Evolutionary conservation across 2,113 vertebrate genomes (phyloP).

Genomic region (Callipepla squamata): DNA sequence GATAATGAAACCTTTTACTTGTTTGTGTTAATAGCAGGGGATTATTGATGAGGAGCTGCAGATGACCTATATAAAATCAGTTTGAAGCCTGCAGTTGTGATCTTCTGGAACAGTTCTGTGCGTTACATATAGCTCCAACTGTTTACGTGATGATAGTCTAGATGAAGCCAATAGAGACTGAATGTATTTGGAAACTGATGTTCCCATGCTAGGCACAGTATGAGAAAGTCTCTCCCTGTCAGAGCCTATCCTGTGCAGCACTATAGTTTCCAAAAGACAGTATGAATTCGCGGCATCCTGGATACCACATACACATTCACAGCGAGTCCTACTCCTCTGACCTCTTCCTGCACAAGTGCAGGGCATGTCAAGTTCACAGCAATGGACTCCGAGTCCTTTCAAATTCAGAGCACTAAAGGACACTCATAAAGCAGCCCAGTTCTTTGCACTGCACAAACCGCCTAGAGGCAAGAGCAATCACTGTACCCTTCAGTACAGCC

Average conservation of each 20-base stretch:
- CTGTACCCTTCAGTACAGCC: neutral
- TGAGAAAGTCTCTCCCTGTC: neutral
- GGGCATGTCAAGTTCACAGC: neutral
- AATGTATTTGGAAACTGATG: neutral
- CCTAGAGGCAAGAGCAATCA: neutral
- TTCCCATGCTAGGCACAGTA: neutral
- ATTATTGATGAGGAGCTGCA: neutral
- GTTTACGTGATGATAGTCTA: neutral
- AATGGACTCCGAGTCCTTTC: neutral
- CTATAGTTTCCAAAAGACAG: neutral
- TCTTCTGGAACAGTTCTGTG: neutral
- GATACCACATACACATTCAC: rapidly evolving
- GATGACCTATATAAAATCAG: neutral
- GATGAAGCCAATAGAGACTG: neutral
- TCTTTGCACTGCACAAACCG: neutral
- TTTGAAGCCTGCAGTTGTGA: neutral
- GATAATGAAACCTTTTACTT: neutral
- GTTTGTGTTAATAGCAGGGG: neutral
- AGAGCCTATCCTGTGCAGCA: neutral
- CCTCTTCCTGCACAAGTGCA: neutral
- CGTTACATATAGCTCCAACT: neutral
- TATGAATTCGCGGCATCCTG: rapidly evolving
- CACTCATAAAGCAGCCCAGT: neutral
- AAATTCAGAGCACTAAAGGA: neutral
- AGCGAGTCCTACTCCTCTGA: neutral